A percentile compares a stretch with the other conserved stretches of the same genome.
Evolutionary conservation across 2,113 vertebrate species (phyloP).

Genomic region (Brevimyrus niger): DNA sequence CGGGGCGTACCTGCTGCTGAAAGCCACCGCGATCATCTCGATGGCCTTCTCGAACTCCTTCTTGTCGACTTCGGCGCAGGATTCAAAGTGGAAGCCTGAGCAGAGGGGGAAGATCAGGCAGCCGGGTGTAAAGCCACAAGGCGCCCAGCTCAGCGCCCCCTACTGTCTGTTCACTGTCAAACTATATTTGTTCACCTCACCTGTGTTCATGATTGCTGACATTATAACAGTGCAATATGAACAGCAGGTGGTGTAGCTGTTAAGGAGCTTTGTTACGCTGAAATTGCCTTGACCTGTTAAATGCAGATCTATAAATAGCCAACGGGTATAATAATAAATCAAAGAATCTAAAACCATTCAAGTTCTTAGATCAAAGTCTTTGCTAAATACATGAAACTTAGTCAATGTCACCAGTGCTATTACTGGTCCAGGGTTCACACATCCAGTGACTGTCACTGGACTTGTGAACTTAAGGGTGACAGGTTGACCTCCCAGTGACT

Average conservation of each 20-base stretch:
- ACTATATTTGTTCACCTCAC: background rate
- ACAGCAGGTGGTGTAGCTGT: background rate
- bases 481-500: background rate
- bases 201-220: background rate
- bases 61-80: slow-evolving; percentile 74
- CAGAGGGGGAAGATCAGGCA: background rate
- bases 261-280: background rate
- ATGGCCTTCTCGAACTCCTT: slow-evolving; percentile 91
- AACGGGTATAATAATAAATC: background rate
- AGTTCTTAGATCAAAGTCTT: background rate
- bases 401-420: background rate
- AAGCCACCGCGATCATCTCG: slow-evolving; percentile 87
- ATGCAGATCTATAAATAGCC: background rate
- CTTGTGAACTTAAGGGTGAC: background rate
- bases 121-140: background rate
- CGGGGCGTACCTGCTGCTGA: slow-evolving; percentile 79
- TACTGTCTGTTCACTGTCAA: background rate
- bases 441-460: background rate
- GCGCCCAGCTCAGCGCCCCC: background rate
- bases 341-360: background rate
- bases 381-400: background rate
- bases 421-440: background rate
- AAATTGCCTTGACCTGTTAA: background rate
- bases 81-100: slow-evolving; percentile 84
- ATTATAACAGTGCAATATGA: background rate